Conservation (phyloP, 2,888 invertebrate species). For the Fissipunctia ypsillon region DNA sequence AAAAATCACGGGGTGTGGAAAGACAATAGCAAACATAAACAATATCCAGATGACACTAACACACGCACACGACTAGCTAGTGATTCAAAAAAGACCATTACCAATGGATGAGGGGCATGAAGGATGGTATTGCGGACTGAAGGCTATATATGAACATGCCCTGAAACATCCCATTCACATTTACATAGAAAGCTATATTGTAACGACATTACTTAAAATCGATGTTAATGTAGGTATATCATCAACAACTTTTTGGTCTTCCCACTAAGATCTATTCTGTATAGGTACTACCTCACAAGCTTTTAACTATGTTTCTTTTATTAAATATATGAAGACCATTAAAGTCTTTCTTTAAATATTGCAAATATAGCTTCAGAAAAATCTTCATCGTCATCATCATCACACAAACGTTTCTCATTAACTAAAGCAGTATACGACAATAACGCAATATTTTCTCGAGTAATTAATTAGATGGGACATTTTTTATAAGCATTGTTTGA, state of each 20-base stretch:
- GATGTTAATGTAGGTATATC: too few relatives aligned
- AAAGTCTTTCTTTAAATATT: too few relatives aligned
- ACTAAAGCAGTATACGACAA: too few relatives aligned
- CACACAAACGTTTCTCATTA: too few relatives aligned
- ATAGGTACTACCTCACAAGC: neutral
- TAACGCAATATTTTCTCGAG: too few relatives aligned
- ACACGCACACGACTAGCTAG: slow-evolving; percentile 84
- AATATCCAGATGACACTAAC: slow-evolving; percentile 78
- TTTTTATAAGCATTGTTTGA: too few relatives aligned
- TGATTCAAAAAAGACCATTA: slow-evolving; percentile 86
- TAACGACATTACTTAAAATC: slow-evolving; percentile 57
- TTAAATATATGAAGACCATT: too few relatives aligned
- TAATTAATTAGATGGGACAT: too few relatives aligned
- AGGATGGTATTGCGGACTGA: slow-evolving; percentile 70
- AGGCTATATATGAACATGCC: slow-evolving; percentile 76
- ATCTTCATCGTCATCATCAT: too few relatives aligned
- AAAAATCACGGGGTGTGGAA: slow-evolving; percentile 73
- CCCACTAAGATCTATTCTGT: neutral
- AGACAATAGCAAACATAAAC: slow-evolving; percentile 81
- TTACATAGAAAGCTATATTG: slow-evolving; percentile 71
- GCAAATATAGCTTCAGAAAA: too few relatives aligned
- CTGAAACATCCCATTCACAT: slow-evolving; percentile 71
- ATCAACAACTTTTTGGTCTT: neutral
- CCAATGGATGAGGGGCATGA: slow-evolving; percentile 76
- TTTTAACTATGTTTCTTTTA: too few relatives aligned